Percentiles rank a stretch among this genome's conserved stretches.
Evolutionary conservation across 1,140 invertebrate genomes (phyloP).

Genomic region (Berghia stephanieae): DNA sequence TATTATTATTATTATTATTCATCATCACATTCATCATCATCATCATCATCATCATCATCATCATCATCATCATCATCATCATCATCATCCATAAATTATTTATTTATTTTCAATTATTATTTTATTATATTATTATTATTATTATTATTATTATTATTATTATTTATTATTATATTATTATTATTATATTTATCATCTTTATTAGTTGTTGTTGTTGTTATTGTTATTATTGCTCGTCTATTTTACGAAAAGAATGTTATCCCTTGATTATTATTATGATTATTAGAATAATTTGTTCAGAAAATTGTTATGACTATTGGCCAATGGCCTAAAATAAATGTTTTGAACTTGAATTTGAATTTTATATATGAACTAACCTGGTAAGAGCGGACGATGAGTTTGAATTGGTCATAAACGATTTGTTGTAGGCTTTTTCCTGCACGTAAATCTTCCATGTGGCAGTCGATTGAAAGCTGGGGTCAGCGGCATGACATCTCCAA

Average conservation of each 20-base stretch:
- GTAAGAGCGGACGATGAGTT: constrained; percentile 32
- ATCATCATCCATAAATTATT: no score
- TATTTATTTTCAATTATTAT: no score
- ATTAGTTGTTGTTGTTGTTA: no score
- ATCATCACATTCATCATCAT: background rate
- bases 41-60: background rate
- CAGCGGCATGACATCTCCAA: constrained; percentile 90
- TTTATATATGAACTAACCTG: background rate
- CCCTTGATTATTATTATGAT: background rate
- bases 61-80: background rate
- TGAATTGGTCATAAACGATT: constrained; percentile 24
- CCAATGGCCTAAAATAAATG: no score
- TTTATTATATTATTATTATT: no score
- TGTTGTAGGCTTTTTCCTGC: constrained; percentile 50
- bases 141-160: no score
- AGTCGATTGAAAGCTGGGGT: constrained; percentile 56
- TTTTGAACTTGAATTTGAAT: no score
- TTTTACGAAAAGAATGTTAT: background rate
- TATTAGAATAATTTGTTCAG: background rate
- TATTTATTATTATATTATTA: no score
- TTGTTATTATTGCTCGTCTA: no score
- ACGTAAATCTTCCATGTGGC: constrained; percentile 67
- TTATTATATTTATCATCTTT: no score
- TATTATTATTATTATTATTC: background rate
- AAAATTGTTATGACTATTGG: background rate